These are phyloP conservation scores for Bovichtus variegatus DNA, from an alignment of 2,797 vertebrate species.

Conservation along the genomic window DNA sequence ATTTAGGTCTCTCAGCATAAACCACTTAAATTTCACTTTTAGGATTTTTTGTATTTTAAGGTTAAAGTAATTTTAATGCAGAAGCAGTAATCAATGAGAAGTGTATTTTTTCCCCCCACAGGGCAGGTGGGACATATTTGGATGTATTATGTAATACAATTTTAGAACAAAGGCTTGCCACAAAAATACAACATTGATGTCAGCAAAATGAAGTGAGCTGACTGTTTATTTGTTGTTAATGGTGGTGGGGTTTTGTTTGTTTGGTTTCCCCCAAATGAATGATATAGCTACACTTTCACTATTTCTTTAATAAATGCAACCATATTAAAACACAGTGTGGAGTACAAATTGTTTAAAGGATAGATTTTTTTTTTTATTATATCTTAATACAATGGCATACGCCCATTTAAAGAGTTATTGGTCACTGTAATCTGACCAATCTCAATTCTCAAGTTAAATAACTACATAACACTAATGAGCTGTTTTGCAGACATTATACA, in stretches of 20 bases:
- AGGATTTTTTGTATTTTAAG: neutral
- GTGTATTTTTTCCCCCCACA: neutral
- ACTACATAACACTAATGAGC: neutral
- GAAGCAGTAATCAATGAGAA: neutral
- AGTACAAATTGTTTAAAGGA: neutral
- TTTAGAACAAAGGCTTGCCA: neutral
- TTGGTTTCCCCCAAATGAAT: neutral
- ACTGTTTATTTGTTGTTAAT: slow-evolving; percentile 12
- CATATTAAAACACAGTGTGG: neutral
- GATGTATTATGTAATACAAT: neutral
- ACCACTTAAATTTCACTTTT: neutral
- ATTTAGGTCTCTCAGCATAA: slow-evolving; percentile 4
- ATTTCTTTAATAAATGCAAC: slow-evolving; percentile 39
- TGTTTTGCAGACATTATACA: neutral
- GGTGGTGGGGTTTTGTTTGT: slow-evolving; percentile 27
- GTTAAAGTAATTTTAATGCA: slow-evolving; percentile 6
- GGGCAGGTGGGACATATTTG: neutral
- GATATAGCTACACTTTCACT: neutral
- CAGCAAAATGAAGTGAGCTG: neutral
- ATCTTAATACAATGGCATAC: neutral
- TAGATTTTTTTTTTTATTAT: neutral
- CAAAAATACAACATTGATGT: slow-evolving; percentile 4
- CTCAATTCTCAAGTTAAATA: neutral
- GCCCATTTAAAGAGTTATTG: neutral
- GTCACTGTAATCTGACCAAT: neutral